These are phyloP conservation scores for Pardosa pseudoannulata DNA, from an alignment of 2,888 invertebrate genomes.

Conservation along the genomic window DNA sequence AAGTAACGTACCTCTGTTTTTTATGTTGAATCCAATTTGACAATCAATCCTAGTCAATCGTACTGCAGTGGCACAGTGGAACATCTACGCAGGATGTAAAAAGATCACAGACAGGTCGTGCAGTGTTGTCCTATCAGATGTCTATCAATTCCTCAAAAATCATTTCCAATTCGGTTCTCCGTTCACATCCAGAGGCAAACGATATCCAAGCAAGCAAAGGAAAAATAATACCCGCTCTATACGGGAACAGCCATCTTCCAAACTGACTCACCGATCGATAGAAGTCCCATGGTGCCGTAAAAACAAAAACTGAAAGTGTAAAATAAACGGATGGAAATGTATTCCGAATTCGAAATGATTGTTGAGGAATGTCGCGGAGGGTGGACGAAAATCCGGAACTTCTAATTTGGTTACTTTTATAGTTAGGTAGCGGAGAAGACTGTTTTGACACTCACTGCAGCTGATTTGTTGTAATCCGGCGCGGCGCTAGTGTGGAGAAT, in stretches of 20 bases:
- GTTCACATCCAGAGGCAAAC: background rate
- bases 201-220: background rate
- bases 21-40: background rate
- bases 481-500: background rate
- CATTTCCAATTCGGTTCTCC: background rate
- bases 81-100: conserved; percentile 1
- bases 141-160: background rate
- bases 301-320: background rate
- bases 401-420: background rate
- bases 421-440: background rate
- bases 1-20: background rate
- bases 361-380: background rate
- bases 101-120: background rate
- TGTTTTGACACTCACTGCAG: background rate
- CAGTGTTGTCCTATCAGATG: background rate
- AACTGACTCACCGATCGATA: conserved; percentile 9
- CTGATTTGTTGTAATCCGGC: conserved; percentile 1
- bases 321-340: background rate
- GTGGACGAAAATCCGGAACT: background rate
- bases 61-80: background rate
- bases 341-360: background rate
- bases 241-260: background rate
- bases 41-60: background rate
- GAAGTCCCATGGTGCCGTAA: background rate
- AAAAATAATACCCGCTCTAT: background rate